Evolutionary conservation across 2,888 invertebrate species (phyloP).

Genomic region (Auanema sp.): DNA sequence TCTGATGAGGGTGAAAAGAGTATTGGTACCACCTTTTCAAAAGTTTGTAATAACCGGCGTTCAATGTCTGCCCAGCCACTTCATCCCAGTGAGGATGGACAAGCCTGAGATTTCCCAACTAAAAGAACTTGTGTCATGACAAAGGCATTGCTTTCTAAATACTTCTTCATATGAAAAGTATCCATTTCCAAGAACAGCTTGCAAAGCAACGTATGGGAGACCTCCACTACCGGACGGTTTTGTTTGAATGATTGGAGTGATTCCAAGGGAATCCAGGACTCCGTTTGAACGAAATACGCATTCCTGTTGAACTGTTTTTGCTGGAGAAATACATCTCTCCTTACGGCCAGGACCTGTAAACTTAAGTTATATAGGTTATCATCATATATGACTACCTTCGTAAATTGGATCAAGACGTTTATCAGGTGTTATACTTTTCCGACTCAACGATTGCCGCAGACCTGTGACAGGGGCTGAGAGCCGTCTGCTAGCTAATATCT

Average conservation of each 20-base stretch:
- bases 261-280: background rate
- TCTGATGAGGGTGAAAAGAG: background rate
- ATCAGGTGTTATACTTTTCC: constrained; percentile 40
- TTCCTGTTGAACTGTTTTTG: constrained; percentile 18
- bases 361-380: background rate
- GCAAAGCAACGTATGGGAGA: constrained; percentile 45
- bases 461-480: constrained; percentile 8
- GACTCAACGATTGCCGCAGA: constrained; percentile 27
- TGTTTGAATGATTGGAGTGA: too few species aligned
- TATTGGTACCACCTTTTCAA: constrained; percentile 27
- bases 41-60: constrained; percentile 57
- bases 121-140: too few species aligned
- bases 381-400: constrained; percentile 24
- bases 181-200: constrained; percentile 36
- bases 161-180: constrained; percentile 20
- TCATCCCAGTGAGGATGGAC: constrained; percentile 63
- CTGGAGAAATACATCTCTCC: constrained; percentile 21
- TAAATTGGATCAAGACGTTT: constrained; percentile 37
- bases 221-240: constrained; percentile 19
- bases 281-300: constrained; percentile 21
- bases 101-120: constrained; percentile 49
- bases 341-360: constrained; percentile 8
- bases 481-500: background rate
- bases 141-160: too few species aligned
- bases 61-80: constrained; percentile 58